Conservation (phyloP, 2,888 invertebrate species). For the Cantharis flavilabris region DNA sequence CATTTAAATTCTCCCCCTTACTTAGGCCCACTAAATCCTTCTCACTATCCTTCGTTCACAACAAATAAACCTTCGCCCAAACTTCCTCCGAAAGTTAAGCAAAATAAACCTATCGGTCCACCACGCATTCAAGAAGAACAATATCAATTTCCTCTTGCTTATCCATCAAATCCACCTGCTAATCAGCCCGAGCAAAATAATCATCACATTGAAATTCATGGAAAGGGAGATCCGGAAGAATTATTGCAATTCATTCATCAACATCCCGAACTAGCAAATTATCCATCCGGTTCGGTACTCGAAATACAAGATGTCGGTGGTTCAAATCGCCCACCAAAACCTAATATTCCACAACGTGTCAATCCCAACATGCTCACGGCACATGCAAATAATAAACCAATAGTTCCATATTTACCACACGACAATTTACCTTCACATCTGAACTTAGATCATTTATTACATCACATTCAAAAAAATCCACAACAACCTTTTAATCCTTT, state of each 20-base stretch:
- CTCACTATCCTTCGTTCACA: constrained; percentile 40
- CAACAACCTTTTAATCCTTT: constrained; percentile 27
- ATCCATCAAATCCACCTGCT: not conserved
- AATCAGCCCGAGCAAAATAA: not conserved
- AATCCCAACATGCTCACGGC: constrained; percentile 33
- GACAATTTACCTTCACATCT: constrained; percentile 43
- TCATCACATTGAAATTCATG: constrained; percentile 41
- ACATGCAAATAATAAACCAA: constrained; percentile 16
- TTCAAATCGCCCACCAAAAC: constrained; percentile 28
- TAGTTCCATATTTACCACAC: constrained; percentile 39
- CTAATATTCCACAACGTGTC: constrained; percentile 18
- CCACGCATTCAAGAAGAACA: constrained; percentile 29
- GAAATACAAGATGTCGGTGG: constrained; percentile 50
- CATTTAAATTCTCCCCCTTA: constrained; percentile 41
- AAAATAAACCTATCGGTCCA: constrained; percentile 11
- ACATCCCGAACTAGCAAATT: constrained; percentile 53
- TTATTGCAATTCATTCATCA: constrained; percentile 52
- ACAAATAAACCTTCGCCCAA: constrained; percentile 36
- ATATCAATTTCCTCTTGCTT: constrained; percentile 11
- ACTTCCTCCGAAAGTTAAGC: constrained; percentile 18
- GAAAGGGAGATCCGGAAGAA: constrained; percentile 49
- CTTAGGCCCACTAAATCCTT: constrained; percentile 57
- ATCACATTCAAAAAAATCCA: constrained; percentile 48
- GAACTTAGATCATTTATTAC: constrained; percentile 49
- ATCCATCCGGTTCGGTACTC: constrained; percentile 53